Evolutionary conservation across 2,113 vertebrate species (phyloP).

Genomic region (rat (Rattus norvegicus)): DNA sequence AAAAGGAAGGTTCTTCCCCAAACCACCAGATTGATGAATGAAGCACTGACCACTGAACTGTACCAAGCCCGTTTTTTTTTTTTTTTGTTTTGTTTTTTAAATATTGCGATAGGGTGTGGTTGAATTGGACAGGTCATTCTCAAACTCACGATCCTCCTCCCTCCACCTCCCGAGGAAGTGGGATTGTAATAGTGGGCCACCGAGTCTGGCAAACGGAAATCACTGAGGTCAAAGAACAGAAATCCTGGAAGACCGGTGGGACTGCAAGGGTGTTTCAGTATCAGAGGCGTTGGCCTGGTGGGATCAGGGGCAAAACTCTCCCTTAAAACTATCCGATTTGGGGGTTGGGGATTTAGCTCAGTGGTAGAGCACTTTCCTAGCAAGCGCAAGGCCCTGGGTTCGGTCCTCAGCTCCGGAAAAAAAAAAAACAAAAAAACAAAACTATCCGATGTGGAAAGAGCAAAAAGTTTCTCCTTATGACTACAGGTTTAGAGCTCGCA

Average conservation of each 20-base stretch:
- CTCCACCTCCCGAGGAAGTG: not conserved
- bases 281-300: not conserved
- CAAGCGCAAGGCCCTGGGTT: no score
- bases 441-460: not conserved
- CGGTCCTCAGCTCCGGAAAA: no score
- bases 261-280: not conserved
- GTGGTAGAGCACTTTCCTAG: no score
- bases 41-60: not conserved
- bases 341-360: no score
- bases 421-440: not conserved
- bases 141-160: not conserved
- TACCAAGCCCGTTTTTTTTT: not conserved
- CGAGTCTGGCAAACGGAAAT: no score
- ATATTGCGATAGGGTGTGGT: not conserved
- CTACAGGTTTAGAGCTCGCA: not conserved
- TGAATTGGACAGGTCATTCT: not conserved
- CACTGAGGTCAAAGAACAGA: no score
- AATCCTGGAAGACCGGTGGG: not conserved
- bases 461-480: not conserved
- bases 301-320: not conserved
- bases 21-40: not conserved
- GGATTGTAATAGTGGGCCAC: not conserved
- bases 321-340: not conserved
- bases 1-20: not conserved
- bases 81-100: not conserved